phyloP scores from a whole-genome alignment of 2,797 vertebrate species.

The Falco cherrug region DNA sequence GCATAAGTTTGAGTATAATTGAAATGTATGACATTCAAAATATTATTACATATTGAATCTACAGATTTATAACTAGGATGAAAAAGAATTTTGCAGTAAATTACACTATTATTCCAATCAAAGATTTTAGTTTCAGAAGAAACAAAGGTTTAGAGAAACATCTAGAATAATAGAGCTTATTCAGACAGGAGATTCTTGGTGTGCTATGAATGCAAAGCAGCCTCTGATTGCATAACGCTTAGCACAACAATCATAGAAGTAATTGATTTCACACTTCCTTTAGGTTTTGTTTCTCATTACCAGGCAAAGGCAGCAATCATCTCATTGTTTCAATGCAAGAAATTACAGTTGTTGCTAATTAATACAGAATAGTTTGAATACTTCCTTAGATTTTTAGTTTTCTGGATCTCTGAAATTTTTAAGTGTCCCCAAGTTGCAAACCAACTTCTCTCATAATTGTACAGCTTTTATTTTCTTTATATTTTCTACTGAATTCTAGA shows the following conservation, averaged over 20 bases:
- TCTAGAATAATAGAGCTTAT: not conserved
- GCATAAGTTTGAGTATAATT: not conserved
- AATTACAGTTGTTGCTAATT: not conserved
- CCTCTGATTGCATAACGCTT: not conserved
- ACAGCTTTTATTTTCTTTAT: not conserved
- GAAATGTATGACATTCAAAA: constrained; percentile 47
- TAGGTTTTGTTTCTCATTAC: constrained; percentile 10
- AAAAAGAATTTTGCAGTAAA: constrained; percentile 43
- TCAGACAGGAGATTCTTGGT: not conserved
- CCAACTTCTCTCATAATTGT: not conserved
- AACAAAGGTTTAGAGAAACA: constrained; percentile 9
- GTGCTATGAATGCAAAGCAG: not conserved
- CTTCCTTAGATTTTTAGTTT: not conserved
- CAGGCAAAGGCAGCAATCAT: not conserved
- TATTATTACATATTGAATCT: constrained; percentile 43
- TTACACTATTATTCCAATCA: constrained; percentile 24
- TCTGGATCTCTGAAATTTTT: not conserved
- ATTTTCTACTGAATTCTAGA: not conserved
- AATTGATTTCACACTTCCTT: constrained; percentile 30
- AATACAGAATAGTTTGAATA: not conserved
- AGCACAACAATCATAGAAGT: not conserved
- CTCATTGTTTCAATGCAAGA: not conserved
- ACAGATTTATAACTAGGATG: constrained; percentile 14
- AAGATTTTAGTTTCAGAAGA: constrained; percentile 4
- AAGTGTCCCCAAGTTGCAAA: not conserved